A percentile compares a stretch with the other conserved stretches of the same genome.
These are phyloP conservation scores for Hymenopus coronatus DNA, from an alignment of 2,888 invertebrate species.

Conservation along the genomic window DNA sequence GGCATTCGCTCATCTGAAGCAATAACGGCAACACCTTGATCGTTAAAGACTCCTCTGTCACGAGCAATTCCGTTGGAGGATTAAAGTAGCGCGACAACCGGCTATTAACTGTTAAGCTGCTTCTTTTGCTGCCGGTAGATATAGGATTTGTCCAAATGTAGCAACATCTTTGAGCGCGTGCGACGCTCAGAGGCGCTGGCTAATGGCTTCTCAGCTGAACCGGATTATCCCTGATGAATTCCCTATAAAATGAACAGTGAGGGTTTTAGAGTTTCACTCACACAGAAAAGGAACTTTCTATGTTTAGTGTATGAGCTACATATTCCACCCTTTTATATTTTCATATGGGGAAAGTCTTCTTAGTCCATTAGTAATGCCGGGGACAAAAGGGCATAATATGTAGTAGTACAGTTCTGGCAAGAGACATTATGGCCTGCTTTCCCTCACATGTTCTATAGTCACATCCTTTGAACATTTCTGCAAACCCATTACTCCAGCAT, in stretches of 20 bases:
- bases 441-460: neutral
- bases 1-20: neutral
- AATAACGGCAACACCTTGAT: neutral
- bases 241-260: neutral
- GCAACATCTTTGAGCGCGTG: constrained; percentile 4
- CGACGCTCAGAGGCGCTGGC: neutral
- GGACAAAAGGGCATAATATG: neutral
- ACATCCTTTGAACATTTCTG: no score
- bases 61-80: neutral
- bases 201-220: constrained; percentile 13
- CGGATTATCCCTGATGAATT: constrained; percentile 15
- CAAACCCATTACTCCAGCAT: no score
- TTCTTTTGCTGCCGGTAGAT: neutral
- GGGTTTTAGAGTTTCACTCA: neutral
- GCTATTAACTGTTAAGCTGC: neutral
- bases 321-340: neutral
- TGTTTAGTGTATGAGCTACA: neutral
- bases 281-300: neutral
- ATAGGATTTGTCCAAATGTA: constrained; percentile 12
- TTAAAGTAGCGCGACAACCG: neutral
- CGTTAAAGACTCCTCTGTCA: neutral
- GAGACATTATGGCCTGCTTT: neutral
- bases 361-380: constrained; percentile 14
- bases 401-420: neutral
- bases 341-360: neutral